phyloP scores from a whole-genome alignment of 2,797 vertebrate species.

The Sebastes vulpes region DNA sequence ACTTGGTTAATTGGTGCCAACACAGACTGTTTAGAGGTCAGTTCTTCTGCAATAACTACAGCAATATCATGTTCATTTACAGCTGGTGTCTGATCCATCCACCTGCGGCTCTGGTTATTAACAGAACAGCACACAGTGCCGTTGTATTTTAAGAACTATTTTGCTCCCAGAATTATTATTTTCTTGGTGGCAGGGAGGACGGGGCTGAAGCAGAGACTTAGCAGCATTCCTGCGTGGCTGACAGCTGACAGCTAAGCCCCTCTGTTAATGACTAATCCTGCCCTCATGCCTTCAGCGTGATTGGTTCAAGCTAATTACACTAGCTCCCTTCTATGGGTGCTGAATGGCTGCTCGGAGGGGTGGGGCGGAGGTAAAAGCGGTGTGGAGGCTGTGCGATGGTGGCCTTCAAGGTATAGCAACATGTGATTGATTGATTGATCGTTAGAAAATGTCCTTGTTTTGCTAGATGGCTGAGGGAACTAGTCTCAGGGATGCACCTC shows the following conservation, averaged over 20 bases:
- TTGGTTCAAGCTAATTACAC: constrained; percentile 76
- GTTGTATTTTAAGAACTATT: constrained; percentile 20
- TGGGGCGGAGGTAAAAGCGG: background rate
- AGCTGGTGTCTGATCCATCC: constrained; percentile 17
- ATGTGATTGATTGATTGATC: background rate
- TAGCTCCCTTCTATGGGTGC: constrained; percentile 4
- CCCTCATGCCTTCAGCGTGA: constrained; percentile 67
- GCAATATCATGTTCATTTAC: constrained; percentile 6
- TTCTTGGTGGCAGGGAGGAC: constrained; percentile 4
- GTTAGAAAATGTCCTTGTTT: background rate
- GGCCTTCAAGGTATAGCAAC: background rate
- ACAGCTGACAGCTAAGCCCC: constrained; percentile 74
- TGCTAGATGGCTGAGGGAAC: too few species aligned
- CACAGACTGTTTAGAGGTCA: background rate
- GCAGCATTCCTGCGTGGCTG: constrained; percentile 56
- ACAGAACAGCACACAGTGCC: background rate
- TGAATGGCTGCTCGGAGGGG: constrained; percentile 31
- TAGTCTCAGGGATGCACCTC: too few species aligned
- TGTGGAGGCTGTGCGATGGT: background rate
- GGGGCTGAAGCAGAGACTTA: constrained; percentile 42
- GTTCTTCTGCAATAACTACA: background rate
- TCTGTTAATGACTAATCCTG: constrained; percentile 76
- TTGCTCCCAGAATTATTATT: background rate
- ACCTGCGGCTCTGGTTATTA: constrained; percentile 16
- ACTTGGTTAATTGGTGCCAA: background rate